Base-by-base conservation (phyloP, 1,140 invertebrate genomes). In the Drosophila kohkoa region DNA sequence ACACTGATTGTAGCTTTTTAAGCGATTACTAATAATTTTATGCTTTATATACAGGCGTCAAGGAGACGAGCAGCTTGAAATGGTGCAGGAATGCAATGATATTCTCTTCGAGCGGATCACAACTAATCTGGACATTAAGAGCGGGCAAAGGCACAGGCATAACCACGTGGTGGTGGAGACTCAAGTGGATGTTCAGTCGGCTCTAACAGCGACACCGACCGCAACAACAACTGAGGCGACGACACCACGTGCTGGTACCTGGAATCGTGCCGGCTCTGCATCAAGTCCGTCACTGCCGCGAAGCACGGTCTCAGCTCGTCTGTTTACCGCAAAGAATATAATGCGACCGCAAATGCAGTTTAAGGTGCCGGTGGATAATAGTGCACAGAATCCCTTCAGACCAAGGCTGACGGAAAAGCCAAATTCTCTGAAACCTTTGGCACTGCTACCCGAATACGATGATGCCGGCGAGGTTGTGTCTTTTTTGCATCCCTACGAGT, bases 401-500 rank as follows among this genome's bases (percentile, higher is more conserved):
- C 98, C 98, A 0, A 94, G 95, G 75, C 95, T 99, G 10, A 96
- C 94, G 51, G 95, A 96, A 10, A 99, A 99, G 93, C 98, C 97
- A 0, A 98, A 99, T 93, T 95, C 96, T 6, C 89, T 98, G 0
- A 97, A 96, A 87, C 97, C 98, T 0, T 92, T 99, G 3, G 95
- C 96, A 1, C 93, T 97, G 54, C 91, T 96, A 5, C 95, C 96
- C 60, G 94, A 95, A 75, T 94, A 94, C 75, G 95, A 95, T 75
- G 95, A 95, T 6, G 90, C 94, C 41, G 95, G 95, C 0, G 93
- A 94, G 55, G 81, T 94, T 15, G 92, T 94, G 1, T 93, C 93
- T n/a, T 97, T 95, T 92, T 94, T 95, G 76, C 98, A 99, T 94
- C 98, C 98, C 0, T 99, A 99, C 92, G 95, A 97, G 91, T 95